Base-by-base conservation (phyloP, 2,888 invertebrate species). In the Tanypteryx hageni region DNA sequence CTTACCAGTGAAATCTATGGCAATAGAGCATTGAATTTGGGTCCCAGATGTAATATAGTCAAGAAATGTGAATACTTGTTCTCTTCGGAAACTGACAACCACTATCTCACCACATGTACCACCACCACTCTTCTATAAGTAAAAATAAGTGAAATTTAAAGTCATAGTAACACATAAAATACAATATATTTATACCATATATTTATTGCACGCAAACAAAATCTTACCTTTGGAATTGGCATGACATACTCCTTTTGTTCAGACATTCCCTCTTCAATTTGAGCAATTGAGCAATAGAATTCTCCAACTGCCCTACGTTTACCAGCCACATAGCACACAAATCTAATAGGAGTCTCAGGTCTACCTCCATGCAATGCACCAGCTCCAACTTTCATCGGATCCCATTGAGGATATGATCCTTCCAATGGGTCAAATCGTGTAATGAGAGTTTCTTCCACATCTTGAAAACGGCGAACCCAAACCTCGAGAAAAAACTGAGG, bases 1-100 rank as follows among this genome's bases (percentile, higher is more conserved):
- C 58, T 93, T 94, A 95, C 95, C 95, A 86, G 95, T 95, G 93
- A 95, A 95, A 94, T 95, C 95, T 93, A 95, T 95, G 76, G 95
- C 95, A 93, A 95, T 94, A 56, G 95, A 95, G 93, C 95, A 95
- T 93, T 95, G 95, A 81, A 95, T 94, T 93, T 95, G 95, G 27
- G 95, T 95, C n/a, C 96, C 96, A 92, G 95, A 95, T 93, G 95
- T 95, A 92, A 96, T 95, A 94, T 96, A 96, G 94, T 96, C 96
- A 93, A 96, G 94, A 94, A 96, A 96, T 9, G 96, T 95, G 93
- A 94, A 95, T 10, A 95, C 94, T 93, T 94, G 94, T 83, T 93
- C 82, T 58, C 82, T 92, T n/a, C 58, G 56, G 22, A 92, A 82
- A 59, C 92, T 92, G 58, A 82, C 59, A 7, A 92, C 59, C 11